A percentile compares a stretch with the other conserved stretches of the same genome.
Evolutionary conservation across 30 jellyfish, hydroid and myxozoan genomes (phyloP).

Genomic region (Sanderia malayensis): DNA sequence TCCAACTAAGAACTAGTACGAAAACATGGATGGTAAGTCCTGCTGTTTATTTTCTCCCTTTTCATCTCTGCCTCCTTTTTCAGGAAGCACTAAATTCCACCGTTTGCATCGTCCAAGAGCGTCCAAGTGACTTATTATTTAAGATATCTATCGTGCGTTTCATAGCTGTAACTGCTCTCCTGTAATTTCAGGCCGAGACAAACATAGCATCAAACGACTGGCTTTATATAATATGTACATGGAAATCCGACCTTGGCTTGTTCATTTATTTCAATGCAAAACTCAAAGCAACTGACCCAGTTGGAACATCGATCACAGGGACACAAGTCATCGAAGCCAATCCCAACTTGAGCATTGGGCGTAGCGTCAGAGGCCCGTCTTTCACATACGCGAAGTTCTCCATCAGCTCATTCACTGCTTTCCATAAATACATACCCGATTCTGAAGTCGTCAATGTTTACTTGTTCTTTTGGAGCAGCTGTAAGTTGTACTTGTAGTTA

Average conservation of each 20-base stretch:
- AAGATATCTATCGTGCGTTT: too few species aligned
- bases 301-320: constrained; percentile 80
- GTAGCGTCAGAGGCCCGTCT: constrained; percentile 91
- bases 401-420: constrained; percentile 88
- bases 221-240: constrained; percentile 81
- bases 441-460: constrained; percentile 72
- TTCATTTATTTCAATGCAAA: constrained; percentile 67
- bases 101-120: too few species aligned
- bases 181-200: constrained; percentile 63
- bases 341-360: constrained; percentile 92
- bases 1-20: constrained; percentile 78
- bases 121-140: too few species aligned
- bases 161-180: too few species aligned
- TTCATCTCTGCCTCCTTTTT: too few species aligned
- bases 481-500: too few species aligned
- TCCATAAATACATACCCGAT: constrained; percentile 61
- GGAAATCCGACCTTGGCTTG: constrained; percentile 85
- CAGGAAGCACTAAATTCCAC: too few species aligned
- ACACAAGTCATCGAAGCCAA: constrained; percentile 67
- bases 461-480: constrained; percentile 96
- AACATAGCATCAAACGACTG: constrained; percentile 46
- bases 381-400: constrained; percentile 61
- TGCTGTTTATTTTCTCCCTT: too few species aligned
- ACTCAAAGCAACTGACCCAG: constrained; percentile 78
- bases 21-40: constrained; percentile 94